These are phyloP conservation scores for Acanthosoma haemorrhoidale DNA, from an alignment of 2,888 invertebrate species.

Conservation along the genomic window DNA sequence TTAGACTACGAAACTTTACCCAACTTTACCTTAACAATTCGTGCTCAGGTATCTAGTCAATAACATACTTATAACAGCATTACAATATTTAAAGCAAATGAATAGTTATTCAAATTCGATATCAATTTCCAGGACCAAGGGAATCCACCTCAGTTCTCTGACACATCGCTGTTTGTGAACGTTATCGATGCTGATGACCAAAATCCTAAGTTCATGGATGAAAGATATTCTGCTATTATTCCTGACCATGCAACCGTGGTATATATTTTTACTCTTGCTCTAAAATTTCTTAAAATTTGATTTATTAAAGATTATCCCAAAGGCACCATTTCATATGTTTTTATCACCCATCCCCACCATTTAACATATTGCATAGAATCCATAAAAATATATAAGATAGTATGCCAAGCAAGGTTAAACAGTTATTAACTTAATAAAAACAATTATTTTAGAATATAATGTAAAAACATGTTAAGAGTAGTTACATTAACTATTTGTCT, in stretches of 20 bases:
- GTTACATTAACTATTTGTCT: background rate
- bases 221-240: constrained; percentile 66
- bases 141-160: constrained; percentile 67
- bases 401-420: background rate
- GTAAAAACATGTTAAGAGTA: background rate
- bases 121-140: constrained; percentile 66
- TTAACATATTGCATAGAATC: too few species aligned
- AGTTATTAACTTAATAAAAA: background rate
- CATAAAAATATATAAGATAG: background rate
- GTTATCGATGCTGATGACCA: constrained; percentile 88
- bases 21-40: constrained; percentile 69
- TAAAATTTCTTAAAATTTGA: too few species aligned
- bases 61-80: background rate
- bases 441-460: background rate
- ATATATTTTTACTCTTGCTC: too few species aligned
- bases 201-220: constrained; percentile 74
- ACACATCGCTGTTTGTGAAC: constrained; percentile 68
- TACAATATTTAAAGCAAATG: background rate
- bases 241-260: constrained; percentile 53
- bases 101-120: too few species aligned
- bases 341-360: too few species aligned
- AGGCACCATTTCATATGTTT: too few species aligned
- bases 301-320: too few species aligned
- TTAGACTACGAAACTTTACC: constrained; percentile 76
- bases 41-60: constrained; percentile 49